Conservation (phyloP, 2,113 vertebrate species). For the Nannospalax galili region DNA sequence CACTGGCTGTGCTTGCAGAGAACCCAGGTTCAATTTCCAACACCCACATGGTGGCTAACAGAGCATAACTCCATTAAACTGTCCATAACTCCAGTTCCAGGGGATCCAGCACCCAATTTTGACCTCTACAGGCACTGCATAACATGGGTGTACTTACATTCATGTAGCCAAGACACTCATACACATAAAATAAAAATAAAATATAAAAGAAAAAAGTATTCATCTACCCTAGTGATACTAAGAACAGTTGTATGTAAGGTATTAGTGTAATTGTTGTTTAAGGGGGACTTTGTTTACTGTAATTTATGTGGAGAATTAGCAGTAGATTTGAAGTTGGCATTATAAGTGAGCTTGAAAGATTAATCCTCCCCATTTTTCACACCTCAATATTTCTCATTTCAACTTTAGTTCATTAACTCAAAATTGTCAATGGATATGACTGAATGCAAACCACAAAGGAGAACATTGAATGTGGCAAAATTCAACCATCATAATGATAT, state of each 20-base stretch:
- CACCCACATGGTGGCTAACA: too few relatives aligned
- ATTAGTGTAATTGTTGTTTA: slow-evolving; percentile 51
- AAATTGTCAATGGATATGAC: not conserved
- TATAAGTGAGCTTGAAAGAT: not conserved
- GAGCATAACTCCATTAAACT: too few relatives aligned
- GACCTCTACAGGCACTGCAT: too few relatives aligned
- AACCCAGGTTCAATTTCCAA: too few relatives aligned
- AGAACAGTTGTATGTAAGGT: slow-evolving; percentile 17
- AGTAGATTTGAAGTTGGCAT: slow-evolving; percentile 21
- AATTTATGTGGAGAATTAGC: slow-evolving; percentile 45
- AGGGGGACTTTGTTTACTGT: not conserved
- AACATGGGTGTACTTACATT: too few relatives aligned
- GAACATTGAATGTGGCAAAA: not conserved
- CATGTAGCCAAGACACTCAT: too few relatives aligned
- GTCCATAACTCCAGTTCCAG: too few relatives aligned
- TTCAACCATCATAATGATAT: not conserved
- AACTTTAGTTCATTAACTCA: not conserved
- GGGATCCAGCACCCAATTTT: too few relatives aligned
- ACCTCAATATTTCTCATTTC: not conserved
- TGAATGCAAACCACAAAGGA: not conserved
- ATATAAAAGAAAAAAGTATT: too few relatives aligned
- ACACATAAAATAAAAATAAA: too few relatives aligned
- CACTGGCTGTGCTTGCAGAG: too few relatives aligned
- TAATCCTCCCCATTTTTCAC: not conserved
- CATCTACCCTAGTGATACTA: not conserved